Evolutionary conservation across 2,888 invertebrate species (phyloP), one percentile per base, ranked within the genome.

Genomic region (Resseliella maxima): DNA sequence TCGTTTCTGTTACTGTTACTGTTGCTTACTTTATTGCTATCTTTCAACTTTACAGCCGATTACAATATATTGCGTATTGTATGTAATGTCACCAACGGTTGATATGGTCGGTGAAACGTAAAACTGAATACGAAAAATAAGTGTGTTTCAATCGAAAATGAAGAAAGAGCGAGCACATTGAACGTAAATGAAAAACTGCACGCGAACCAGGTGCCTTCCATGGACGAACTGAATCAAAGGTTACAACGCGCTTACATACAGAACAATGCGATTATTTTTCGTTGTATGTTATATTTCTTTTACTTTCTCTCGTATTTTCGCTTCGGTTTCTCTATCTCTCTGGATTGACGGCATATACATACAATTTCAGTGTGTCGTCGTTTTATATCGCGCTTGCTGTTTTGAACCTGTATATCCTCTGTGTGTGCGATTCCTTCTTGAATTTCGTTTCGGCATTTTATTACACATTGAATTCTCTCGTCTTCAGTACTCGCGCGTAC

Each of bases 161-260:
- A 6, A 59, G 24, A 12, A n/a, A n/a, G 24, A 59, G 31, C n/a
- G 59, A 59, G 24, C 24, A 59, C 31, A 35, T 72, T 5, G 27
- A 59, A 59, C 27, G 72, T 72, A 35, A 72, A 72, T 5, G 6
- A 50, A 72, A 83, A 83, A 83, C 1, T 83, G 83, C 83, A 83
- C 83, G 83, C 83, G 83, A 83, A 81, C 81, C 85, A 38, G 81
- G 50, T 86, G 85, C 85, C 87, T 72, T 45, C 86, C 86, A 38
- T 35, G 35, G 64, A 54, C 87, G 89, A 90, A 87, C 89, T 89
- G 87, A 85, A 50, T 85, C 85, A 85, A 85, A 85, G 27, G 45
- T 85, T 83, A 83, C 83, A n/a, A 83, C 83, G 83, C 83, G 83
- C 83, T 72, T 83, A 83, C 83, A 83, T 38, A 83, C 83, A 83